phyloP scores from a whole-genome alignment of 2,797 vertebrate genomes.

The Cynopterus sphinx region DNA sequence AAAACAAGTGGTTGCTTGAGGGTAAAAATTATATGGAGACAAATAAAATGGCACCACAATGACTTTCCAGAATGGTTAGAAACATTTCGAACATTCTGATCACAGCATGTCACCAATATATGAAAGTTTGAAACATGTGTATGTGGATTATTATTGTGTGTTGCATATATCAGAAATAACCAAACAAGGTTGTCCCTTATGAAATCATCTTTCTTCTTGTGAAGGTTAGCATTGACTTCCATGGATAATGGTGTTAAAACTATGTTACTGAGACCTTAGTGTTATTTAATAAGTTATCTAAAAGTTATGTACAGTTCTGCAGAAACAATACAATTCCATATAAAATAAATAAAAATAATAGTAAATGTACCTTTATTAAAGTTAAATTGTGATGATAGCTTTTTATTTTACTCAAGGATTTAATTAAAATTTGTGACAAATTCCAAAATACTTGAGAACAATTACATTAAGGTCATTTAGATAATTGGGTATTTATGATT shows the following conservation, averaged over 20 bases:
- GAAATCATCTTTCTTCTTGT: not conserved
- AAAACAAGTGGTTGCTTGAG: not conserved
- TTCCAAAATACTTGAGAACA: conserved; percentile 1
- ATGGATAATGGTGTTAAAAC: not conserved
- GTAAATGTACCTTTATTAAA: not conserved
- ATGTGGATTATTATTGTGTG: not conserved
- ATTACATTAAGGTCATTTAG: not conserved
- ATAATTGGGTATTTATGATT: not conserved
- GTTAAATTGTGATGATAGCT: not conserved
- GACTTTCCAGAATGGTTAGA: not conserved
- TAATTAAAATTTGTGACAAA: conserved; percentile 1
- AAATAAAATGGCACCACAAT: conserved; percentile 14
- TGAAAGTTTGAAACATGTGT: conserved; percentile 7
- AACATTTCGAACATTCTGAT: conserved; percentile 10
- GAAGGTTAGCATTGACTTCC: not conserved
- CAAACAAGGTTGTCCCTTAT: not conserved
- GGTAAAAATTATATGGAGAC: not conserved
- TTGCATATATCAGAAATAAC: not conserved
- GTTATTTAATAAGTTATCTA: conserved; percentile 15
- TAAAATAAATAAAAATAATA: not conserved
- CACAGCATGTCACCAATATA: not conserved
- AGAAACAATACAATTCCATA: not conserved
- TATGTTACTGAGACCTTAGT: not conserved
- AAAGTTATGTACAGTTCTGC: not conserved
- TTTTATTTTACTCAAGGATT: not conserved